Evolutionary conservation across 2,797 vertebrate genomes (phyloP).

Genomic region (Clamator glandarius): DNA sequence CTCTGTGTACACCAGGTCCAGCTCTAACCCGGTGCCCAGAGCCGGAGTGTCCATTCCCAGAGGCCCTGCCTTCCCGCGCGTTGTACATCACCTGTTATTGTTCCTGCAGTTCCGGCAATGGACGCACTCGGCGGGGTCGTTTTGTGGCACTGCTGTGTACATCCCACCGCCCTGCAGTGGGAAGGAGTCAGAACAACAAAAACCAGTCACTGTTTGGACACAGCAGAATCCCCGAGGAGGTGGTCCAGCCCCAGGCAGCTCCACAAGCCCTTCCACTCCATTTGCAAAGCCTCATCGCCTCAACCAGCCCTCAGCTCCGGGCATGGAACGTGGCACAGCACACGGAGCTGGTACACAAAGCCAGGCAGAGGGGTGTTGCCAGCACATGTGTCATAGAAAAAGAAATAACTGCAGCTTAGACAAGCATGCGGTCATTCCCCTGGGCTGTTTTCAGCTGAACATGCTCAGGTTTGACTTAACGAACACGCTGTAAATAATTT

Average conservation of each 20-base stretch:
- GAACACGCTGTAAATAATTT: slow-evolving; percentile 42
- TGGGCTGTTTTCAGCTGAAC: slow-evolving; percentile 29
- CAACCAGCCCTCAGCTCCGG: background rate
- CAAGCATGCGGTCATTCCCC: slow-evolving; percentile 62
- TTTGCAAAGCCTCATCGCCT: background rate
- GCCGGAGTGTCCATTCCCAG: rapidly evolving
- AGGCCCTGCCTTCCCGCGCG: rapidly evolving
- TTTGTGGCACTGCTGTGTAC: slow-evolving; percentile 86
- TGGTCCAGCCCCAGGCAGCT: background rate
- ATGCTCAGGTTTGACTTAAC: slow-evolving; percentile 25
- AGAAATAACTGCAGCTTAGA: slow-evolving; percentile 44
- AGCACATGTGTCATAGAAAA: slow-evolving; percentile 26
- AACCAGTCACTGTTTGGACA: no score
- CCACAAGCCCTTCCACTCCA: background rate
- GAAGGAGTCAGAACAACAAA: background rate
- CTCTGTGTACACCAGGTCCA: no score
- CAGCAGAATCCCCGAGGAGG: background rate
- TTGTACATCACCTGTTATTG: slow-evolving; percentile 89
- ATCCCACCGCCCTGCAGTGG: slow-evolving; percentile 84
- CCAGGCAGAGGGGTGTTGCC: background rate
- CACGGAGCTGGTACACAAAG: background rate
- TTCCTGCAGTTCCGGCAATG: slow-evolving; percentile 95
- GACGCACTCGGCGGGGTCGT: slow-evolving; percentile 86
- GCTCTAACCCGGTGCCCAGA: background rate
- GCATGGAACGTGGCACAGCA: background rate